Evolutionary conservation across 1,140 invertebrate species (phyloP), one percentile per base, ranked within the genome.

Genomic region (Spodoptera frugiperda): DNA sequence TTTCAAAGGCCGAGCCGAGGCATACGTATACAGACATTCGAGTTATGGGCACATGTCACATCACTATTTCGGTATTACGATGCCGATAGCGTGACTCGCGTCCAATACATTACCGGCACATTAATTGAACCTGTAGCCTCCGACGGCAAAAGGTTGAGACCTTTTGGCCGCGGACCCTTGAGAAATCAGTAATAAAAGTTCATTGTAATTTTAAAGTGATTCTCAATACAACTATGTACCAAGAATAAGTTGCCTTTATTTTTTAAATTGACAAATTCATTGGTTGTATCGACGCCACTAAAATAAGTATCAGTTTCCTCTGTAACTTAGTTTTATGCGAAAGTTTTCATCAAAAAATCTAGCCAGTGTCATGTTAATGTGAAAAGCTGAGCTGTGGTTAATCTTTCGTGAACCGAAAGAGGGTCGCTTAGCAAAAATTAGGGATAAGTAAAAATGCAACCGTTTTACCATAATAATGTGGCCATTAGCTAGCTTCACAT

Each of bases 391-490:
- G 76, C 81, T 65, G 87, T 87, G 89, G 89, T 88, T 92, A 92
- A 92, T 92, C 89, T 91, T 86, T 87, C 89, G 89, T 90, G 87
- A 91, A 91, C 81, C 79, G 57, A 76, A 79, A 76, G 46, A 78
- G 84, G 84, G 84, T 89, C 88, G 88, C 88, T 90, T 87, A 73
- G 77, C 82, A 87, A 91, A 90, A 88, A 90, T 86, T 84, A 87
- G 83, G 63, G 83, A 87, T 86, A 81, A 79, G 83, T 87, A 82
- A 87, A 87, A 90, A 88, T 91, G 86, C 88, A 92, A 53, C 57
- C 80, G 73, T 80, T 89, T 91, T 90, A 84, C 72, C 87, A 89
- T 89, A 63, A 86, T 83, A 87, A 91, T 84, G 67, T 65, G 19
- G 79, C 78, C 84, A 88, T 89, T 87, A 87, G 82, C 77, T 67